phyloP scores from a whole-genome alignment of 1,140 invertebrate species.

The Diachasmimorpha longicaudata region DNA sequence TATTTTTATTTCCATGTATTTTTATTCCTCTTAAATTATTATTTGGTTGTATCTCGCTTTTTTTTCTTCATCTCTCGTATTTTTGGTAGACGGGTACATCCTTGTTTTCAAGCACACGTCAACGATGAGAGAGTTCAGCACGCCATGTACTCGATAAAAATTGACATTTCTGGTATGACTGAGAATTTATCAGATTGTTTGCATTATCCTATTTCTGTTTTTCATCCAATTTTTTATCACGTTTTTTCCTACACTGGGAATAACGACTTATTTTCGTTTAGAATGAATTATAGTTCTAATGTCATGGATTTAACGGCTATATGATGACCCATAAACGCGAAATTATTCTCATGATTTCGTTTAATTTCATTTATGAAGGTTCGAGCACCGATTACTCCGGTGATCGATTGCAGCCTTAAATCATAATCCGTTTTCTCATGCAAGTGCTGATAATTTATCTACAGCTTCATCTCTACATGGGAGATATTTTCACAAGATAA shows the following conservation, averaged over 20 bases:
- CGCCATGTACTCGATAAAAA: not conserved
- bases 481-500: too few species aligned
- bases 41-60: not conserved
- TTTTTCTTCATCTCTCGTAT: not conserved
- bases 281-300: not conserved
- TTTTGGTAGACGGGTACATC: not conserved
- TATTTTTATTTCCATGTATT: not conserved
- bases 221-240: not conserved
- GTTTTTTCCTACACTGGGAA: not conserved
- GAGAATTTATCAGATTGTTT: not conserved
- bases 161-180: not conserved
- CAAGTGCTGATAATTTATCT: too few species aligned
- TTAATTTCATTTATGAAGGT: too few species aligned
- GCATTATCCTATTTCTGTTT: not conserved
- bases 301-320: not conserved
- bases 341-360: too few species aligned
- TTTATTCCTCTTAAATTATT: not conserved
- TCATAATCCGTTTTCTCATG: too few species aligned
- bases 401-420: too few species aligned
- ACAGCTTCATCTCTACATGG: too few species aligned
- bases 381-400: too few species aligned
- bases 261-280: not conserved
- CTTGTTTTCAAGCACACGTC: not conserved
- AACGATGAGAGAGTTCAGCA: not conserved
- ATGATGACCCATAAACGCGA: too few species aligned